These are phyloP conservation scores for Lepidiolamprologus cunningtoni DNA, from an alignment of 2,113 vertebrate genomes.

Conservation along the genomic window DNA sequence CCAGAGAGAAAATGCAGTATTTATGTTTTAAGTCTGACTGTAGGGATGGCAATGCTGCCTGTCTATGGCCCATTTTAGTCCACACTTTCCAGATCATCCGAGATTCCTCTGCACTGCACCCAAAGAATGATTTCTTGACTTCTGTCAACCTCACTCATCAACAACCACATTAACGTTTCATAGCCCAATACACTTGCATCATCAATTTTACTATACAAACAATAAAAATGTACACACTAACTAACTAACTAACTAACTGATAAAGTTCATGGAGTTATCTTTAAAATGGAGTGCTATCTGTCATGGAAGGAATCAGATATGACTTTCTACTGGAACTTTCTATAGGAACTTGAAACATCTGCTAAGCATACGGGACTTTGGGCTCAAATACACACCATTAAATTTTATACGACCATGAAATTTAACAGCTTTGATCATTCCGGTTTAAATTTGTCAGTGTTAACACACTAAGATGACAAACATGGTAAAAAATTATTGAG, in stretches of 20 bases:
- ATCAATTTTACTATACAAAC: not conserved
- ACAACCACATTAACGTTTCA: not conserved
- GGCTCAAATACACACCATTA: not conserved
- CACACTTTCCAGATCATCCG: not conserved
- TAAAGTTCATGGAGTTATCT: not conserved
- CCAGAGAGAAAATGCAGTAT: not conserved
- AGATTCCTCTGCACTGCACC: not conserved
- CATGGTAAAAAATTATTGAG: not conserved
- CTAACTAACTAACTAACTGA: not conserved
- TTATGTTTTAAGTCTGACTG: not conserved
- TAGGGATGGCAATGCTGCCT: not conserved
- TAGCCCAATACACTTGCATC: not conserved
- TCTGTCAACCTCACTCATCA: not conserved
- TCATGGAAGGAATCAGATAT: not conserved
- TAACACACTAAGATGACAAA: not conserved
- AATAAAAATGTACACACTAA: not conserved
- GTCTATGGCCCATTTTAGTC: not conserved
- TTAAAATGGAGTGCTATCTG: not conserved
- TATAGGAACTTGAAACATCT: not conserved
- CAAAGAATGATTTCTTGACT: not conserved
- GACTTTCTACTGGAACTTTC: not conserved
- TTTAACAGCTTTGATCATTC: not conserved
- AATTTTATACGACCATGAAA: not conserved
- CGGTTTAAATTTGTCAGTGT: not conserved
- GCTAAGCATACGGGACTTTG: not conserved